A percentile compares a stretch with the other conserved stretches of the same genome.
Evolutionary conservation across 1,140 invertebrate species (phyloP).

Genomic region (Leptinotarsa undecemlineata): DNA sequence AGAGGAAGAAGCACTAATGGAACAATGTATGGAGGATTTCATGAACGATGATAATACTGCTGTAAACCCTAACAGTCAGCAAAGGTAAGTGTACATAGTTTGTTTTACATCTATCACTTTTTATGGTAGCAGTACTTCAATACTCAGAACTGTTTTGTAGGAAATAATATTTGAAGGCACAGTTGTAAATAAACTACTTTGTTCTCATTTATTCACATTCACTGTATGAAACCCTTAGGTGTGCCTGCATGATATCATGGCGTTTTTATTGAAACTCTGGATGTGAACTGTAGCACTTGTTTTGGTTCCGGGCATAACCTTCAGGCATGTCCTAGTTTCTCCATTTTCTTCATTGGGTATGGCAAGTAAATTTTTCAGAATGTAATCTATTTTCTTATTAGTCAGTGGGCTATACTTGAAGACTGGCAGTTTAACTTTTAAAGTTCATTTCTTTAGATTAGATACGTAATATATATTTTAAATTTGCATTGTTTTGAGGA

Average conservation of each 20-base stretch:
- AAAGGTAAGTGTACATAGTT: conserved; percentile 11
- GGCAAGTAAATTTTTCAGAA: no score
- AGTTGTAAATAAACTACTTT: not conserved
- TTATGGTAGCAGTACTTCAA: not conserved
- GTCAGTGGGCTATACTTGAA: no score
- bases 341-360: no score
- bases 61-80: conserved; percentile 15
- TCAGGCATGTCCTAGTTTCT: no score
- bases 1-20: conserved; percentile 82
- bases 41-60: conserved; percentile 64
- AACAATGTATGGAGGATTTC: conserved; percentile 84
- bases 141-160: not conserved
- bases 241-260: not conserved
- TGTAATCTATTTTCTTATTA: no score
- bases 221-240: not conserved
- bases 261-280: not conserved
- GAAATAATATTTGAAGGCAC: not conserved
- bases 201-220: not conserved
- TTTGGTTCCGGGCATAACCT: no score
- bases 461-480: no score
- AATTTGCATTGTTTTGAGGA: no score
- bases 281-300: no score
- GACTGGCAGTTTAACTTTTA: no score
- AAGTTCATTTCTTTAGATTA: no score
- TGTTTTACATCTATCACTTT: not conserved